Evolutionary conservation across 2,888 invertebrate genomes (phyloP).

Genomic region (Drosophila aldrichi): DNA sequence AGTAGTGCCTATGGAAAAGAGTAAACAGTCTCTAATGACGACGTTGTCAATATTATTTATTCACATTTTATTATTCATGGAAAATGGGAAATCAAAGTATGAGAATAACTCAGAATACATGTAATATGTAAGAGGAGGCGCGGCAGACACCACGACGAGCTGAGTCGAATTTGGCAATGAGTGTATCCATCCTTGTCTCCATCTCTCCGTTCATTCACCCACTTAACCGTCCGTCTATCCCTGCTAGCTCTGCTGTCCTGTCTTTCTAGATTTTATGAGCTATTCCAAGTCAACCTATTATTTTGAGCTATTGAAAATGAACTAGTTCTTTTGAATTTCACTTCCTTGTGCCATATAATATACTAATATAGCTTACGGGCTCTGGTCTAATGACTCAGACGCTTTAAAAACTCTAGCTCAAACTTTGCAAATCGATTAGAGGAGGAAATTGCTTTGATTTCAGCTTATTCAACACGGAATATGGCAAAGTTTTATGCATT

Average conservation of each 20-base stretch:
- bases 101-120: not conserved
- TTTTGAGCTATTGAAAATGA: not conserved
- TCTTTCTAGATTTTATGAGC: not conserved
- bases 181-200: too few species aligned
- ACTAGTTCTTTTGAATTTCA: not conserved
- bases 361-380: not conserved
- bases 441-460: slow-evolving; percentile 17
- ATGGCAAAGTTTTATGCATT: slow-evolving; percentile 36
- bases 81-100: not conserved
- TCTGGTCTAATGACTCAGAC: slow-evolving; percentile 5
- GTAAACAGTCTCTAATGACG: not conserved
- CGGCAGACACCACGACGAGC: not conserved
- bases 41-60: not conserved
- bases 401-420: not conserved
- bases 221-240: too few species aligned
- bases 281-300: not conserved
- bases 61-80: not conserved
- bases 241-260: too few species aligned
- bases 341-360: not conserved
- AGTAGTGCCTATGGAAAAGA: slow-evolving; percentile 6
- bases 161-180: not conserved
- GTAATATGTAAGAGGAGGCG: not conserved
- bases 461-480: slow-evolving; percentile 19
- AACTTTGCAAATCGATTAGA: slow-evolving; percentile 7
- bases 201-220: not conserved